Conservation (phyloP, 2,888 invertebrate genomes). For the Lymantria monacha region DNA sequence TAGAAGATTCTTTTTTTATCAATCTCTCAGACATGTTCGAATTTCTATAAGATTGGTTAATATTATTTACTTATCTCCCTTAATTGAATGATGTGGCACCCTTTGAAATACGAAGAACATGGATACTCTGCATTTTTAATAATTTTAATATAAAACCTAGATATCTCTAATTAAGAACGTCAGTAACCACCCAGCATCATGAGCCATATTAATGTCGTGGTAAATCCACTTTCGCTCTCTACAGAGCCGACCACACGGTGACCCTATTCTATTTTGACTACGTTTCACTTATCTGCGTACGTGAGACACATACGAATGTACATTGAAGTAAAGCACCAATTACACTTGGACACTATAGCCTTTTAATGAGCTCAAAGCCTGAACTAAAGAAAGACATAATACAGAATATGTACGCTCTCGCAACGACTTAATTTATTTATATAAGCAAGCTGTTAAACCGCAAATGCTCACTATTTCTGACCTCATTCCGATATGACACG, state of each 20-base stretch:
- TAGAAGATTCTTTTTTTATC: no score
- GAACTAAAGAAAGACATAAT: constrained; percentile 20
- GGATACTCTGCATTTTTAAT: no score
- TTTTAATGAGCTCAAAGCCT: constrained; percentile 18
- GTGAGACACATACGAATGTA: constrained; percentile 19
- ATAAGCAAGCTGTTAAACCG: constrained; percentile 26
- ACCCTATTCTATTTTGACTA: constrained; percentile 38
- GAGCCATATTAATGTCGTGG: constrained; percentile 18
- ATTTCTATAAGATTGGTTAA: no score
- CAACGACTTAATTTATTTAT: constrained; percentile 39
- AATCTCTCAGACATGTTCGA: no score
- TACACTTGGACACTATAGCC: constrained; percentile 17
- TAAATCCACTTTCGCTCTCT: constrained; percentile 66
- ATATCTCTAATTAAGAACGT: constrained; percentile 11
- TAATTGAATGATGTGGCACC: no score
- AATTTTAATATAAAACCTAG: no score
- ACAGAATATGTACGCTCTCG: constrained; percentile 22
- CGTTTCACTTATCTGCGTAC: constrained; percentile 31
- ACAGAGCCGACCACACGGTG: constrained; percentile 40
- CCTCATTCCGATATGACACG: constrained; percentile 29
- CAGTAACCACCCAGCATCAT: no score
- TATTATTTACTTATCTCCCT: no score
- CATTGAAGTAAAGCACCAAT: constrained; percentile 19
- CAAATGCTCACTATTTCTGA: constrained; percentile 20
- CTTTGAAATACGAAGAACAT: no score